Evolutionary conservation across 2,113 vertebrate species (phyloP), one percentile per base, ranked within the genome.

Genomic region (Buteo buteo): DNA sequence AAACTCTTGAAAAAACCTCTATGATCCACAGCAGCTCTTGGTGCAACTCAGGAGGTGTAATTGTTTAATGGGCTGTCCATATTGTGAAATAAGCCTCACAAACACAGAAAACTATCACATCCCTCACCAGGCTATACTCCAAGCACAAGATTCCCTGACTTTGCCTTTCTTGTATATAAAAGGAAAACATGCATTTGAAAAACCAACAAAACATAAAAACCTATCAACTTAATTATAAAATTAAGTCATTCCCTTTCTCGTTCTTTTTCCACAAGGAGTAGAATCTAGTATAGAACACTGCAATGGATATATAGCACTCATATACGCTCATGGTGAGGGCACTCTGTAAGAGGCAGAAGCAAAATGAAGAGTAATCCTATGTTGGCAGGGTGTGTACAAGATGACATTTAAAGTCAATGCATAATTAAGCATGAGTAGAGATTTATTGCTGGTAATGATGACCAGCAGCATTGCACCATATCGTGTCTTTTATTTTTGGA

Each of bases 311-410:
- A 1, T 17, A 40, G 9, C 34, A 38, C 13, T 70, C 34, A 9
- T 19, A 66, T 32, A 20, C 0, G 0, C 9, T 54, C 17, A 1
- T 10, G 14, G 42, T 54, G 52, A 79, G n/a, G 55, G 34, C 10
- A 31, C 15, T 32, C 22, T 45, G 13, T 25, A 50, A 71, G 42
- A 80, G 42, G 8, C 42, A 92, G 70, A 79, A 67, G 17, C 22
- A 54, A 64, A 82, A 4, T 9, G 22, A 86, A 57, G 17, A 67
- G 14, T 31, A 81, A 78, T 62, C 21, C n/a, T 66, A 0, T 42
- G 21, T 32, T 94, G 73, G n/a, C 52, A 87, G 32, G 3, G 9
- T 59, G 3, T 72, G 34, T 20, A 79, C n/a, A 90, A 50, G 42
- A 64, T 59, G 52, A 44, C 31, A 76, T 92, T 59, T 93, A 38